Base-by-base conservation (phyloP, 2,113 vertebrate genomes). In the Jacana jacana region DNA sequence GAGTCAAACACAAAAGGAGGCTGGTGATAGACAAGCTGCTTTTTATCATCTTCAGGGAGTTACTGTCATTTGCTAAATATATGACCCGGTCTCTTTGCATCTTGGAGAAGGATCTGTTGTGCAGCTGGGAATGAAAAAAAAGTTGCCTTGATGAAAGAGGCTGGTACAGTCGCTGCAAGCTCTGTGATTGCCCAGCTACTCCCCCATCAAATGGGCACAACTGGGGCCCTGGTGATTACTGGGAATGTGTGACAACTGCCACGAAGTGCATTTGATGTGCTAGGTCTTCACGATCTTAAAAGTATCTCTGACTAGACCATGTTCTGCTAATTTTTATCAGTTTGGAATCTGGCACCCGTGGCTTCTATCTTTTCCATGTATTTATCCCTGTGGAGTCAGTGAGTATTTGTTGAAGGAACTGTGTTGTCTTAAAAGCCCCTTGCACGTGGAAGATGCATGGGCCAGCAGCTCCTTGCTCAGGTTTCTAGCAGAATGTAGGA, bases 11-110 rank as follows among this genome's bases (percentile, higher is more conserved):
- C 82, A 57, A 91, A 88, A 57, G 88, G 83, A 86, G 69, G 72
- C 88, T 81, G 73, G 40, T 84, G 94, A 88, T 51, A 82, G 95
- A 90, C 73, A 57, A 54, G 78, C 81, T 92, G 66, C 88, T 91
- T 88, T 91, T 79, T 85, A 71, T 73, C 63, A 60, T 60, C 93
- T 87, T 70, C 17, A 6, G 96, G 90, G 95, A 94, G 68, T 92
- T 64, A 4, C 66, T 96, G 88, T 60, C 66, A 40, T 73, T 58
- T 85, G 73, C 91, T 93, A 31, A 82, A 8, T 14, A 35, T 8
- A 40, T 54, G 88, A 73, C 91, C 69, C 2, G 1, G 88, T 96
- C 93, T 42, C 60, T 60, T 17, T 69, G 49, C 86, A 24, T 71
- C 90, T 33, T 18, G 49, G 81, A 89, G 86, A 55, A 0, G 3